phyloP scores from a whole-genome alignment of 2,888 invertebrate species.

The Pterostichus madidus region DNA sequence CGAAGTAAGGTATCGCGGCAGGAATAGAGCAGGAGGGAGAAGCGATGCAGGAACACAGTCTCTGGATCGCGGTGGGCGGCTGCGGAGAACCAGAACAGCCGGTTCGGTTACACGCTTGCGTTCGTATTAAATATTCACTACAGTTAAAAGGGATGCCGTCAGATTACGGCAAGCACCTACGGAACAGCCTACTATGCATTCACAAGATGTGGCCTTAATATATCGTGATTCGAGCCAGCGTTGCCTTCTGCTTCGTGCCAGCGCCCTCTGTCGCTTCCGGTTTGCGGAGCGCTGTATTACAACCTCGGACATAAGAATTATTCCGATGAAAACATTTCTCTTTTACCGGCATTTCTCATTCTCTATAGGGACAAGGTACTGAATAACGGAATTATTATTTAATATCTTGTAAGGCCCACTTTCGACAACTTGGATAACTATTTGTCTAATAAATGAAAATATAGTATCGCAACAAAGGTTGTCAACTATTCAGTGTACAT shows the following conservation, averaged over 20 bases:
- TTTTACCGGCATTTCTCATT: neutral
- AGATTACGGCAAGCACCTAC: slow-evolving; percentile 72
- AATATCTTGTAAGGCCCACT: too few relatives aligned
- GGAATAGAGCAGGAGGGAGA: neutral
- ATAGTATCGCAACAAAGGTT: too few relatives aligned
- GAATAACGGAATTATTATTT: too few relatives aligned
- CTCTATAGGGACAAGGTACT: too few relatives aligned
- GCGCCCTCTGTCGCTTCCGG: slow-evolving; percentile 32
- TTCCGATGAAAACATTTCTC: slow-evolving; percentile 20
- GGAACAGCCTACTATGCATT: slow-evolving; percentile 59
- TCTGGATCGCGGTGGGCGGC: slow-evolving; percentile 3
- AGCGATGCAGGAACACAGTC: slow-evolving; percentile 10
- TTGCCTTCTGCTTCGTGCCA: neutral
- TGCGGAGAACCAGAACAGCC: slow-evolving; percentile 53
- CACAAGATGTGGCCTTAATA: slow-evolving; percentile 61
- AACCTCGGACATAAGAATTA: too few relatives aligned
- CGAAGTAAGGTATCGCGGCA: neutral
- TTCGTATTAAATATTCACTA: slow-evolving; percentile 76
- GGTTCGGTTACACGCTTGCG: slow-evolving; percentile 64
- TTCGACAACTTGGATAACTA: too few relatives aligned
- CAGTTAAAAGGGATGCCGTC: slow-evolving; percentile 77
- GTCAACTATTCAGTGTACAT: too few relatives aligned
- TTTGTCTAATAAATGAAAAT: too few relatives aligned
- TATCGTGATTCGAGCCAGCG: slow-evolving; percentile 56
- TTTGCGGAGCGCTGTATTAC: neutral